Conservation (phyloP, 2,888 invertebrate species). For the Eucera pruinosa region DNA sequence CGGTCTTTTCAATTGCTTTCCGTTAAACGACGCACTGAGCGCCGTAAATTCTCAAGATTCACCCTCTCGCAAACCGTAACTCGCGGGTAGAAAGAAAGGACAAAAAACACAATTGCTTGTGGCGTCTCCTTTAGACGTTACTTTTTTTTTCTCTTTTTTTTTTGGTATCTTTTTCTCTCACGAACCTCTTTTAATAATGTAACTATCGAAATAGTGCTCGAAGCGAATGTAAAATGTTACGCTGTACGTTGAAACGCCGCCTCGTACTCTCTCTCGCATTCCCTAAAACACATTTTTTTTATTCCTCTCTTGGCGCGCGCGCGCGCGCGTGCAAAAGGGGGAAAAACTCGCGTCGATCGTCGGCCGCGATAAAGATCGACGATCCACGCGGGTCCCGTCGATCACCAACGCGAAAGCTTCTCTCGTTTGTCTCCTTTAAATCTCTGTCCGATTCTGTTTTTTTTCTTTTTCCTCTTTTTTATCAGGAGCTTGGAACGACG, state of each 20-base stretch:
- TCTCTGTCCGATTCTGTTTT: slow-evolving; percentile 4
- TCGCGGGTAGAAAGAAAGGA: too few species aligned
- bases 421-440: neutral
- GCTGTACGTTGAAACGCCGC: slow-evolving; percentile 29
- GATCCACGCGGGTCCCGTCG: neutral
- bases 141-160: slow-evolving; percentile 6
- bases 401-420: slow-evolving; percentile 39
- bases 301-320: too few species aligned
- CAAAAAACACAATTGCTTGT: neutral
- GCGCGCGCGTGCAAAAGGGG: too few species aligned
- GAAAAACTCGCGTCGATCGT: neutral
- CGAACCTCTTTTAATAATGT: slow-evolving; percentile 48
- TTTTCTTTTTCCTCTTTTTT: neutral
- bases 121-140: slow-evolving; percentile 18
- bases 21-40: too few species aligned
- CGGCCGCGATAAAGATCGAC: neutral
- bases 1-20: too few species aligned
- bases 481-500: slow-evolving; percentile 49
- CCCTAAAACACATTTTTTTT: neutral
- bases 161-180: slow-evolving; percentile 14
- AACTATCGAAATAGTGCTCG: slow-evolving; percentile 53
- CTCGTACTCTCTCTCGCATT: slow-evolving; percentile 26
- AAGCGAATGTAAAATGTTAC: slow-evolving; percentile 60
- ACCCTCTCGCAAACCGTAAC: too few species aligned
- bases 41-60: too few species aligned